Base-by-base conservation (phyloP, 2,888 invertebrate genomes). In the Torymus auratus region DNA sequence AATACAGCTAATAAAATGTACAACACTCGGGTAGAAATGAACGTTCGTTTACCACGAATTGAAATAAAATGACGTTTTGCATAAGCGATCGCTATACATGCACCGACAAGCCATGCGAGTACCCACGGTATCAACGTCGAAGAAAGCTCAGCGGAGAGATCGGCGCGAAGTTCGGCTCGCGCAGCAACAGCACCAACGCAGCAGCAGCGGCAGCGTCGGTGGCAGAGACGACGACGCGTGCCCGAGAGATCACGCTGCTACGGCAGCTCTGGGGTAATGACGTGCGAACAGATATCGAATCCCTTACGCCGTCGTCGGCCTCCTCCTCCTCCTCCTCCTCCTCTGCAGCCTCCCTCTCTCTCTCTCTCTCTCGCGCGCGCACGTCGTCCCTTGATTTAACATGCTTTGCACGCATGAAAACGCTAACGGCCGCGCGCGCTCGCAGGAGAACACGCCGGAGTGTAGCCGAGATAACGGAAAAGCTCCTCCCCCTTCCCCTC, bases 251-350 rank as follows among this genome's bases (percentile, higher is more conserved):
- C 58, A 13, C 61, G 74, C 58, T 69, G 64, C 52, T 64, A 64
- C 74, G 62, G 79, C 73, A 69, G 69, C 77, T 77, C 73, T 86
- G 88, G 88, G 91, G 90, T 91, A 91, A 91, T 91, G 91, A 91
- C 89, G 91, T 88, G 91, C 90, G 89, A 91, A 91, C 89, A 88
- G 91, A 91, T 91, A 91, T 88, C 90, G 88, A 88, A 89, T 89
- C 89, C 89, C 88, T 88, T 86, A 85, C 84, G 84, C 81, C 69
- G 60, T 58, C 80, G 70, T 58, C 76, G 52, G 58, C 69, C 61
- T 67, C 61, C 64, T 67, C 76, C 68, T 73, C 72, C 15, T 23
- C 53, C 65, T 60, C 72, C 15, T 23, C 53, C 69, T 60, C 69
- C 61, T 70, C 61, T 60, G 70, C 76, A 62, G 69, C 72, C 15